Base-by-base conservation (phyloP, 1,140 invertebrate species). In the Mylabris phalerata region DNA sequence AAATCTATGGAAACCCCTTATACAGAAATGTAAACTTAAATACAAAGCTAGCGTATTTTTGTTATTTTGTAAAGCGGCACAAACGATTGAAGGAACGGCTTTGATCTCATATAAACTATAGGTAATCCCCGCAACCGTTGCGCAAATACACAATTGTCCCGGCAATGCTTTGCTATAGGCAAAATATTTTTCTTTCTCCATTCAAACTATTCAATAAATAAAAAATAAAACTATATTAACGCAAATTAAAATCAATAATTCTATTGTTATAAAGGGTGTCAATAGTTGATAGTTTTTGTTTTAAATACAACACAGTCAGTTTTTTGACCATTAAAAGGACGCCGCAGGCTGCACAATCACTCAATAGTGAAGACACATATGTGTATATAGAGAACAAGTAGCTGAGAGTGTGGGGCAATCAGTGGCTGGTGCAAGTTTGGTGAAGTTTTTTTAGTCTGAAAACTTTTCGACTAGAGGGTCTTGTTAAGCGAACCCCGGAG, bases 21-120 rank as follows among this genome's bases (percentile, higher is more conserved):
- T 55, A 49, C 51, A 55, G 51, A 60, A 55, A 49, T 55, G 58
- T 60, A 60, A 60, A 60, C 58, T 60, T 50, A 42, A 13, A 60
- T 43, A 47, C 50, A 55, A 60, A 60, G 58, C 32, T 32, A 24
- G 24, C 38, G 38, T 49, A 55, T 60, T 50, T 60, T 60, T 60
- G 58, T 60, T 60, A 55, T 60, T 60, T 24, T 46, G n/a, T 7
- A 50, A 48, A 45, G 50, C 58, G 58, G 41, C 48, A 51, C 51
- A 42, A 60, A 45, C 57, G 50, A 59, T 52, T 48, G 57, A 59
- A 60, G 47, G 47, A 48, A 60, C 38, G 7, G 58, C 58, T 60
- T 60, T 60, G 58, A 60, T 60, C 58, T 60, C 50, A 54, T 45
- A 54, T 60, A 60, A 60, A 60, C 44, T 60, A 51, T 54, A 60